Conservation (phyloP, 2,888 invertebrate species). For the Linhomoeus sp. region DNA sequence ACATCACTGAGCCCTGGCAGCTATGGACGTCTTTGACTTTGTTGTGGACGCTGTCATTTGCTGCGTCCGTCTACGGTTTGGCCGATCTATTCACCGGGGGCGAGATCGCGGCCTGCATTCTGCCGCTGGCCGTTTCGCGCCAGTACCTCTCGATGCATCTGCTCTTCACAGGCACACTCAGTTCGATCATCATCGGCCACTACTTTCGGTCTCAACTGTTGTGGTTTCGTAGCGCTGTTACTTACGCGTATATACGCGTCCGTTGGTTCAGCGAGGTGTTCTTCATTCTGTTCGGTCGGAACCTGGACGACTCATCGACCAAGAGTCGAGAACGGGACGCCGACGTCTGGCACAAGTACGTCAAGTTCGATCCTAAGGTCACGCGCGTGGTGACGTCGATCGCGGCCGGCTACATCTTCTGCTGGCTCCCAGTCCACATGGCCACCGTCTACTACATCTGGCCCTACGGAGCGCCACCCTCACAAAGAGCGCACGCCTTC, state of each 20-base stretch:
- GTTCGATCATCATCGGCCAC: background rate
- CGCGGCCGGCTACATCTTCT: background rate
- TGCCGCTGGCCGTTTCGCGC: background rate
- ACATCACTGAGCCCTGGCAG: slow-evolving; percentile 1
- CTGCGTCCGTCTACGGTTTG: background rate
- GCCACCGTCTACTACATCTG: background rate
- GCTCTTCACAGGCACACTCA: background rate
- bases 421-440: slow-evolving; percentile 3
- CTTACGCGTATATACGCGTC: no score
- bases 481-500: background rate
- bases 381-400: slow-evolving; percentile 3
- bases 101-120: background rate
- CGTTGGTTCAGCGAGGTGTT: no score
- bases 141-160: background rate
- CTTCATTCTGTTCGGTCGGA: no score
- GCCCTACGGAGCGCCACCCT: background rate
- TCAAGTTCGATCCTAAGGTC: slow-evolving; percentile 1
- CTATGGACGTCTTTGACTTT: background rate
- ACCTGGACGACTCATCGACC: no score
- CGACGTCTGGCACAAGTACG: slow-evolving; percentile 4
- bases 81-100: no score
- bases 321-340: no score
- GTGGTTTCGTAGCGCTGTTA: no score
- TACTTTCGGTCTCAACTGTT: no score
- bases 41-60: background rate